These are phyloP conservation scores for Podargus strigoides DNA, from an alignment of 2,797 vertebrate genomes.

Conservation along the genomic window DNA sequence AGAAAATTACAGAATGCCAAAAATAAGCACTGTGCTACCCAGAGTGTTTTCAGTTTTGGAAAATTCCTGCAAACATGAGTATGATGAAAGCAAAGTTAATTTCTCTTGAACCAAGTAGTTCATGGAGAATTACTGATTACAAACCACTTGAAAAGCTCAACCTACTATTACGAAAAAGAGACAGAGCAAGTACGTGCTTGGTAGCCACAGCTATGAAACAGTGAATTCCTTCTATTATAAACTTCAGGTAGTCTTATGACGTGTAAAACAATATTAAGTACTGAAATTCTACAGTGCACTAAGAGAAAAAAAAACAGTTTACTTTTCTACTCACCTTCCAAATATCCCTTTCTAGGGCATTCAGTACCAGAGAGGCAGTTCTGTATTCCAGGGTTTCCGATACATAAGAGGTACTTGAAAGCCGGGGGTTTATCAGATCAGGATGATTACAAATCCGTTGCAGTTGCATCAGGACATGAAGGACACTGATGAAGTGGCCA, in stretches of 20 bases:
- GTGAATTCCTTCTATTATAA: not conserved
- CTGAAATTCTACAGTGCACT: not conserved
- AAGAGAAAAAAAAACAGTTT: not conserved
- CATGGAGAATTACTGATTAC: not conserved
- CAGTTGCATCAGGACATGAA: constrained; percentile 90
- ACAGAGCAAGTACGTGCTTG: not conserved
- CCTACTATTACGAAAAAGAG: not conserved
- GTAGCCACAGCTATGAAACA: not conserved
- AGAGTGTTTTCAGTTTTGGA: not conserved
- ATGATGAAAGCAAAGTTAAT: not conserved
- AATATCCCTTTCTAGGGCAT: constrained; percentile 76
- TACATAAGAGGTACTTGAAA: constrained; percentile 78
- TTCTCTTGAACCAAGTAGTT: not conserved
- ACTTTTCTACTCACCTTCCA: constrained; percentile 76
- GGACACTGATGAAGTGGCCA: constrained; percentile 91
- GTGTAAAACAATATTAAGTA: not conserved
- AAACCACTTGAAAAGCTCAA: not conserved
- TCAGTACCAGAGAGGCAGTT: constrained; percentile 82
- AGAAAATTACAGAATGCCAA: not conserved
- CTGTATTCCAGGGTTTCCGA: constrained; percentile 80
- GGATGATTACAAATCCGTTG: constrained; percentile 93
- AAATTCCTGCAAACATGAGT: not conserved
- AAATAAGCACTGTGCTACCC: not conserved
- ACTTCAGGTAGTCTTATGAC: not conserved
- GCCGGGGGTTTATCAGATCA: constrained; percentile 83